Evolutionary conservation across 2,888 invertebrate genomes (phyloP).

Genomic region (Sphecodes monilicornis): DNA sequence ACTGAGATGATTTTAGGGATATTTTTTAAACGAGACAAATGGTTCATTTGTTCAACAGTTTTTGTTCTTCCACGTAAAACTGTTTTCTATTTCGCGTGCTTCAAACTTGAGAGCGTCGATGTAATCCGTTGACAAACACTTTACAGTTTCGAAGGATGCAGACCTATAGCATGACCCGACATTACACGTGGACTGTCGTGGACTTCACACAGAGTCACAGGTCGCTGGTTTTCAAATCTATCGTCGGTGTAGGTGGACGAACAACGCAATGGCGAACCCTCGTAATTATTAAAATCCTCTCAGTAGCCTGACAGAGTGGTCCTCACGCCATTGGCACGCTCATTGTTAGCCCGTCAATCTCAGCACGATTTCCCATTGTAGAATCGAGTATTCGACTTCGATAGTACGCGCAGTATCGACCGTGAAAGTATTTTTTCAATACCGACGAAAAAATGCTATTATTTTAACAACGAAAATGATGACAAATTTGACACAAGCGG

Average conservation of each 20-base stretch:
- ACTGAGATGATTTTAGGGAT: too few species aligned
- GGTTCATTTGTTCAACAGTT: too few species aligned
- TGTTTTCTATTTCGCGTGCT: too few species aligned
- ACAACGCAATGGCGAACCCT: conserved; percentile 61
- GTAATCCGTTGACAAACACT: neutral
- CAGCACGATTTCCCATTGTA: conserved; percentile 60
- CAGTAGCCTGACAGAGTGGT: conserved; percentile 76
- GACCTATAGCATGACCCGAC: neutral
- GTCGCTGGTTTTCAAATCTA: conserved; percentile 50
- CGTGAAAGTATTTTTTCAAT: conserved; percentile 53
- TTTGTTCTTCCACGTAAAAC: too few species aligned
- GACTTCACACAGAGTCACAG: conserved; percentile 14
- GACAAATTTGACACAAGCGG: neutral
- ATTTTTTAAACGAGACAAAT: too few species aligned
- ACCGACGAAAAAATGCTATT: conserved; percentile 6
- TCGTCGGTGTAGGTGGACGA: conserved; percentile 28
- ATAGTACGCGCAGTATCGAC: conserved; percentile 51
- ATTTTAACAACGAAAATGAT: neutral
- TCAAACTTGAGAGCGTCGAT: neutral
- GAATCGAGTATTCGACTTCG: conserved; percentile 48
- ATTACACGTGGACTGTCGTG: conserved; percentile 4
- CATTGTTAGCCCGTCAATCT: conserved; percentile 76
- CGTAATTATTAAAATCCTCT: conserved; percentile 79
- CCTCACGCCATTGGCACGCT: conserved; percentile 78
- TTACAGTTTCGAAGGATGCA: neutral